A percentile compares a stretch with the other conserved stretches of the same genome.
Evolutionary conservation across 2,113 vertebrate species (phyloP).

Genomic region (Synchiropus splendidus): DNA sequence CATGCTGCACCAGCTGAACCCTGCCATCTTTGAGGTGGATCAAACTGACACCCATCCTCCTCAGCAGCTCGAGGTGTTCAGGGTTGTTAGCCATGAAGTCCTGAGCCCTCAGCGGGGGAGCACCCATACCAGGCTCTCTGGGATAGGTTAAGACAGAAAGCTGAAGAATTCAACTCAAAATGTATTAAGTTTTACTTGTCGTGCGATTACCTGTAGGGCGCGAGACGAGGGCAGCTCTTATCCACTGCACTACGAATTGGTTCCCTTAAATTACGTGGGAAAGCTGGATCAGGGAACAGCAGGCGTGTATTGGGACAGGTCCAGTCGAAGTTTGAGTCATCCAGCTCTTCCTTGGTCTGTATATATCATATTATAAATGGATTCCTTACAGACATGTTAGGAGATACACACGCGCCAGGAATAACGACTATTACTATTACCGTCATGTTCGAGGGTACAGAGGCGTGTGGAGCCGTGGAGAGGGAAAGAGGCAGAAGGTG

Average conservation of each 20-base stretch:
- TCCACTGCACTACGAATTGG: slow-evolving; percentile 94
- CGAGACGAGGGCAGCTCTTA: slow-evolving; percentile 85
- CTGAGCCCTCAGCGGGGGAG: slow-evolving; percentile 85
- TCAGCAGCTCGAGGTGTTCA: slow-evolving; percentile 93
- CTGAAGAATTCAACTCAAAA: neutral
- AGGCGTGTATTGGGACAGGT: slow-evolving; percentile 95
- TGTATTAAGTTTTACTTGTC: too few relatives aligned
- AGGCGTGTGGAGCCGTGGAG: slow-evolving; percentile 74
- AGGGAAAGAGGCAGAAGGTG: slow-evolving; percentile 93
- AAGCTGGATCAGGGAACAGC: slow-evolving; percentile 91
- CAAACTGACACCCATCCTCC: slow-evolving; percentile 96
- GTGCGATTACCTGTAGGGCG: slow-evolving; percentile 44
- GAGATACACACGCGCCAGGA: too few relatives aligned
- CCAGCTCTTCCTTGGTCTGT: slow-evolving; percentile 71
- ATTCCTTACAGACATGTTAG: too few relatives aligned
- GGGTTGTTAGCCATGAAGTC: slow-evolving; percentile 98
- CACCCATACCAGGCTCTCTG: slow-evolving; percentile 72
- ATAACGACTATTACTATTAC: too few relatives aligned
- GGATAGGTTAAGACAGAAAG: neutral
- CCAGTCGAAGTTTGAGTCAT: slow-evolving; percentile 97
- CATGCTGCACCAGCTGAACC: slow-evolving; percentile 94
- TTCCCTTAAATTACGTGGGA: slow-evolving; percentile 85
- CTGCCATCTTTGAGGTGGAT: slow-evolving; percentile 96
- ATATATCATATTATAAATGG: too few relatives aligned
- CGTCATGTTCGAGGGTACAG: slow-evolving; percentile 42